phyloP scores from a whole-genome alignment of 2,113 vertebrate species.

The Macaca fascicularis region T2T-MFA8v1.1 NC_088377.1:20578501-20579000 shows the following conservation, averaged over 20 bases:
- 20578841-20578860: not conserved
- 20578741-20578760: not conserved
- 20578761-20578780: not conserved
- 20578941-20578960: not conserved
- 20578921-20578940: not conserved
- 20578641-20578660: not conserved
- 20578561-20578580: not conserved
- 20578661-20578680: not conserved
- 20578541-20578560: not conserved
- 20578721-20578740: not conserved
- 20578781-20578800: not conserved
- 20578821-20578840: not conserved
- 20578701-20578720: not conserved
- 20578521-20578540: not conserved
- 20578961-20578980: slow-evolving; percentile 32
- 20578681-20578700: not conserved
- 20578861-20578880: not conserved
- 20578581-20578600: not conserved
- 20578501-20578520: not conserved
- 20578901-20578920: not conserved
- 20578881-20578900: not conserved
- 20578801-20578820: not conserved
- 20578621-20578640: not conserved
- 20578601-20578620: slow-evolving; percentile 13
- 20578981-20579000: not conserved